These are phyloP conservation scores for Glyphotaelius pellucidus DNA, from an alignment of 2,888 invertebrate genomes.

Conservation along the genomic window DNA sequence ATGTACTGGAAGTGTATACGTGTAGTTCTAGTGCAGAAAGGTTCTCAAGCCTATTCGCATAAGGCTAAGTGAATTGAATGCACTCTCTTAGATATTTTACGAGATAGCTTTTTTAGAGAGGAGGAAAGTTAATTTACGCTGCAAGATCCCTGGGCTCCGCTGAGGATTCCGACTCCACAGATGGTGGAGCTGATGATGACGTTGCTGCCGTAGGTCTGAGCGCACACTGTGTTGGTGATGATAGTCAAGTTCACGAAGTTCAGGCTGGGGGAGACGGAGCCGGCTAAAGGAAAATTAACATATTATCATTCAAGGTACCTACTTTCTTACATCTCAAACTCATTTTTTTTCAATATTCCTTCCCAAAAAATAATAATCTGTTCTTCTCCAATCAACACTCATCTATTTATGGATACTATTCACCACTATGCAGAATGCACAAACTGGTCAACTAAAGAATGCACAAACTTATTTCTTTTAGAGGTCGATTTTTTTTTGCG, in stretches of 20 bases:
- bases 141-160: constrained; percentile 70
- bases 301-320: neutral
- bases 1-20: neutral
- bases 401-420: too few species aligned
- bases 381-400: too few species aligned
- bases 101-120: too few species aligned
- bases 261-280: constrained; percentile 69
- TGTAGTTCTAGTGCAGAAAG: too few species aligned
- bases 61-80: neutral
- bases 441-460: too few species aligned
- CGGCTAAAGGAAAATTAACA: constrained; percentile 69
- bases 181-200: constrained; percentile 70
- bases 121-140: constrained; percentile 43
- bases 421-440: too few species aligned
- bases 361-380: too few species aligned
- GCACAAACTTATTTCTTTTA: too few species aligned
- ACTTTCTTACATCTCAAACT: neutral
- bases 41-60: neutral
- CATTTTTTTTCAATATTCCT: too few species aligned
- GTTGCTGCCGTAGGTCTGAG: constrained; percentile 68
- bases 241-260: constrained; percentile 73
- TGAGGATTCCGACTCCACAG: constrained; percentile 72
- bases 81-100: neutral
- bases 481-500: too few species aligned
- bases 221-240: constrained; percentile 71